These are phyloP conservation scores for Sternotherus odoratus DNA, from an alignment of 2,797 vertebrate species.

Conservation along the genomic window DNA sequence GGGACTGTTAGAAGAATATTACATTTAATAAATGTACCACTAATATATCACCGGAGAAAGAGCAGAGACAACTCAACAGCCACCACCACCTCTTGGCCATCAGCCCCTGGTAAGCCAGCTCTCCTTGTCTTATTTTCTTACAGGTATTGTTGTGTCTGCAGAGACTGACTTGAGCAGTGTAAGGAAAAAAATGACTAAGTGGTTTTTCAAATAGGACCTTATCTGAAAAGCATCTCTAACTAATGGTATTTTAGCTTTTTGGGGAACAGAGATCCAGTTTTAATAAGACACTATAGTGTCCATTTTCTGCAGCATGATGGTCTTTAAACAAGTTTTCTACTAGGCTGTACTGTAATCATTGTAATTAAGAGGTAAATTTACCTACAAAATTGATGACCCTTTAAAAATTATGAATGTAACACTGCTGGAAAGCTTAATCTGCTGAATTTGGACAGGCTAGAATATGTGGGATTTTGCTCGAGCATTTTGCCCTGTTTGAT, in stretches of 20 bases:
- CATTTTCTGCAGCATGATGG: background rate
- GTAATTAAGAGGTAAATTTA: background rate
- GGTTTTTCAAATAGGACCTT: background rate
- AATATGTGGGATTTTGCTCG: background rate
- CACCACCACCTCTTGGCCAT: background rate
- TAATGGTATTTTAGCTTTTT: background rate
- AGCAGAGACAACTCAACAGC: background rate
- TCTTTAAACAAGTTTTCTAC: background rate
- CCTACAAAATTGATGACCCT: too few species aligned
- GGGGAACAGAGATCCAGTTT: background rate
- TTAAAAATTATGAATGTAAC: background rate
- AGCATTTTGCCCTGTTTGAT: background rate
- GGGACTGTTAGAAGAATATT: background rate
- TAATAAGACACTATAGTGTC: background rate
- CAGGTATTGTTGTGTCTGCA: background rate
- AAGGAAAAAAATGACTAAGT: background rate
- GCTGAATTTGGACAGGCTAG: background rate
- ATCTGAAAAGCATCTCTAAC: background rate
- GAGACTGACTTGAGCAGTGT: background rate
- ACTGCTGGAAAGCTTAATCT: background rate
- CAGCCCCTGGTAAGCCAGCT: background rate
- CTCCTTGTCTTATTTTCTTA: constrained; percentile 20
- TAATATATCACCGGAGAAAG: background rate
- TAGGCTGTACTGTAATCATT: background rate
- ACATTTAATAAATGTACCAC: background rate